Evolutionary conservation across 2,797 vertebrate genomes (phyloP), one percentile per base, ranked within the genome.

Genomic region (Tarsius wallacei): DNA sequence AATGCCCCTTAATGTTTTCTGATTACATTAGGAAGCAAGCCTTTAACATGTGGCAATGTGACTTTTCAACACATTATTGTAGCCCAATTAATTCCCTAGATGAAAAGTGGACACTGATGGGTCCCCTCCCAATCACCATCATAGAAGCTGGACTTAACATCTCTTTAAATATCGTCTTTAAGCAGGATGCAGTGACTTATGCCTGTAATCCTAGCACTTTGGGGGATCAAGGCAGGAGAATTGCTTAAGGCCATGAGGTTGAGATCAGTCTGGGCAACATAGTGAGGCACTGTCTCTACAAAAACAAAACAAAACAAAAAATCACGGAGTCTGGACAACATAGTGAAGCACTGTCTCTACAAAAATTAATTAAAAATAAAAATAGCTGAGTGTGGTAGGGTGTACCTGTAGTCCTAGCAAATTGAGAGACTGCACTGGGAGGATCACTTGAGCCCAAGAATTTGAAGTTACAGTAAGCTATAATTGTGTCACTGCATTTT

Each of bases 141-240:
- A 57, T 17, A 55, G 17, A 17, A 73, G 22, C 57, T 59, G 73
- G 42, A 63, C 49, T 76, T 85, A 77, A 94, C 49, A 24, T 90
- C 76, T 78, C 80, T 91, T 77, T 74, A 87, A 71, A 93, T 93
- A 87, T 19, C 78, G 64, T 90, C 26, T 94, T 73, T 82, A 70
- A 7, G 17, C 87, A 71, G 71, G 61, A 31, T 42, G n/a, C 8
- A 5, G n/a, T 70, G 66, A 33, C 19, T 22, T 10, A 36, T 70
- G 33, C 66, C 21, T 36, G 21, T 21, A 70, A 36, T 70, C 17
- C 33, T 33, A 21, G n/a, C n/a, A 70, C n/a, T 36, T 70, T 11
- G n/a, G n/a, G 66, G 21, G n/a, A 9, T 19, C 66, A 19, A 70
- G 66, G 33, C 33, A 70, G 66, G 66, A 33, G 19, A 33, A 36